Evolutionary conservation across 1,140 invertebrate species (phyloP).

Genomic region (Lepidurus couesii): DNA sequence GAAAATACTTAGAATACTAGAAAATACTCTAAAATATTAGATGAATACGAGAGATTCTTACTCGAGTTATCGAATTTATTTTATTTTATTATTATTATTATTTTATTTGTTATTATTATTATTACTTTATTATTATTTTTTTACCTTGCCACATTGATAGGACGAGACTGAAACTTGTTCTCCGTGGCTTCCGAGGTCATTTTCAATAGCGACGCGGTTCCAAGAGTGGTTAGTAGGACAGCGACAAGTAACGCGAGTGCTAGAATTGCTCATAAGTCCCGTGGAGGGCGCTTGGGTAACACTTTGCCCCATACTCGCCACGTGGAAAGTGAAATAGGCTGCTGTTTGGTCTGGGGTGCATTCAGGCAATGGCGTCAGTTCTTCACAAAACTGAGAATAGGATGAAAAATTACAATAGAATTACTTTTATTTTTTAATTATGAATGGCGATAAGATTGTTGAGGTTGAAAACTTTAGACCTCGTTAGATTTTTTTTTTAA

Average conservation of each 20-base stretch:
- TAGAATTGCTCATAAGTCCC: neutral
- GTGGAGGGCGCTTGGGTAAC: neutral
- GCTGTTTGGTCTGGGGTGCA: conserved; percentile 35
- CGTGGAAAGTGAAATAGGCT: neutral
- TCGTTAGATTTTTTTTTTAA: too few species aligned
- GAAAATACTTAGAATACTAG: too few species aligned
- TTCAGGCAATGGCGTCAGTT: conserved; percentile 35
- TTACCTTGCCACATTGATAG: conserved; percentile 45
- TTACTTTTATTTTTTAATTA: conserved; percentile 20
- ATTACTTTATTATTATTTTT: neutral
- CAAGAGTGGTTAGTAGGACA: conserved; percentile 43
- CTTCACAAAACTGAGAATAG: conserved; percentile 39
- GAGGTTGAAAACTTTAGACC: too few species aligned
- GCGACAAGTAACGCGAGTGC: conserved; percentile 36
- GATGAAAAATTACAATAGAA: conserved; percentile 24
- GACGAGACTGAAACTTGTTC: conserved; percentile 40
- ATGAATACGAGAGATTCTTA: too few species aligned
- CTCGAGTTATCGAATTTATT: conserved; percentile 9
- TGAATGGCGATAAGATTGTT: too few species aligned
- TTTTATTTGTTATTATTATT: conserved; percentile 12
- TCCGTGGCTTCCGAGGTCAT: conserved; percentile 41
- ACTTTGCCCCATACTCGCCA: neutral
- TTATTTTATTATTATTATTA: neutral
- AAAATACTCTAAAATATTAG: too few species aligned
- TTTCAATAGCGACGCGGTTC: conserved; percentile 38